Base-by-base conservation (phyloP, 2,113 vertebrate genomes). In the Cyprinus carpio region DNA sequence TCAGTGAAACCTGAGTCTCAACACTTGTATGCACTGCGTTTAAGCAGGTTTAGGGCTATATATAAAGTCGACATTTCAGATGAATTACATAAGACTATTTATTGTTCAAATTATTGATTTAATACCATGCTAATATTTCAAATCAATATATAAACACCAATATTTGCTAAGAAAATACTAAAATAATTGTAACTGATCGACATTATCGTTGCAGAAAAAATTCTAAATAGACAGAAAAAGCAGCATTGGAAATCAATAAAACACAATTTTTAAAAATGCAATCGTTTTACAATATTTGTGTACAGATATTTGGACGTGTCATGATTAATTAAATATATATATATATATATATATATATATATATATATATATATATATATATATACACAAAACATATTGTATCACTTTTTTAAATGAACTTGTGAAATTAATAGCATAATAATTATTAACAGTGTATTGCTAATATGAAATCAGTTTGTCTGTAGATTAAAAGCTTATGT, bases 401-500 rank as follows among this genome's bases (percentile, higher is more conserved):
- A 25, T 60, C 58, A 62, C 12, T 54, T 54, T 18, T 54, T 54
- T 54, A 54, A 54, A 62, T 25, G 1, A 62, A 25, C 3, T 62
- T 62, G 10, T 25, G 1, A n/a, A n/a, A 11, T 62, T 62, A 25
- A 62, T 3, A 62, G 20, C 58, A 23, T n/a, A 23, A 62, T n/a
- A n/a, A 62, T 9, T 62, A 25, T 62, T 62, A 25, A 11, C 58
- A 25, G 58, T 23, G 23, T 11, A 60, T 60, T 60, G 58, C 58
- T 62, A 62, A n/a, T 62, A 3, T 62, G 20, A 62, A n/a, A n/a
- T 62, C 2, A 3, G 23, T 13, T n/a, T 62, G 58, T 62, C 23
- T 11, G 58, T 62, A 62, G 23, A 62, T 62, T 62, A n/a, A 25
- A 49, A 58, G 31, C 56, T 76, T 49, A 85, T 58, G 40, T 67